These are phyloP conservation scores for Emys orbicularis DNA, from an alignment of 2,797 vertebrate species.

Conservation along the genomic window DNA sequence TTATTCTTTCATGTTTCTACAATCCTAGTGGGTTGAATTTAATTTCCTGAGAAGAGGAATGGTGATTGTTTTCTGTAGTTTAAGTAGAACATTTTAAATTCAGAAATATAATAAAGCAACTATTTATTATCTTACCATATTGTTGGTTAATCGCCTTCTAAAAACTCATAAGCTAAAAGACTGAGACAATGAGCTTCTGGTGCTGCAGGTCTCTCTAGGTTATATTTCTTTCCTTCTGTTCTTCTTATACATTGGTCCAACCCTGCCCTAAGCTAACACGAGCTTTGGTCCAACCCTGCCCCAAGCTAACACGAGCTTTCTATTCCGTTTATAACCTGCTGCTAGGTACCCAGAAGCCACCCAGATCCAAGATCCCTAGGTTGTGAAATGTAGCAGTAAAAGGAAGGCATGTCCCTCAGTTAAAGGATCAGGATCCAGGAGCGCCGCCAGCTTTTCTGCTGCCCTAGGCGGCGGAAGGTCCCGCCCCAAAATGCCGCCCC, in stretches of 20 bases:
- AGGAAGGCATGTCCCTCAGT: background rate
- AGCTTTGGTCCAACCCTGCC: background rate
- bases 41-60: background rate
- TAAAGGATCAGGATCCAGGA: accelerated
- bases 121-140: background rate
- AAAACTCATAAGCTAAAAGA: background rate
- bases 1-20: background rate
- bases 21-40: accelerated
- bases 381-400: background rate
- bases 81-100: background rate
- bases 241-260: background rate
- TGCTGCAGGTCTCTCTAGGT: background rate
- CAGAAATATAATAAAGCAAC: background rate
- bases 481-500: too few relatives aligned
- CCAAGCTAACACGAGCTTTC: background rate
- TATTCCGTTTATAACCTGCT: background rate
- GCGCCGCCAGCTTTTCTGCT: too few relatives aligned
- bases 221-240: background rate
- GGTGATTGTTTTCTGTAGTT: accelerated
- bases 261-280: too few relatives aligned
- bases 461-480: too few relatives aligned
- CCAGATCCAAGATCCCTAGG: background rate
- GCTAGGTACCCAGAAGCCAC: accelerated
- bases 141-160: background rate
- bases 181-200: background rate